Evolutionary conservation across 1,140 invertebrate genomes (phyloP).

Genomic region (Bombus sibiricus): DNA sequence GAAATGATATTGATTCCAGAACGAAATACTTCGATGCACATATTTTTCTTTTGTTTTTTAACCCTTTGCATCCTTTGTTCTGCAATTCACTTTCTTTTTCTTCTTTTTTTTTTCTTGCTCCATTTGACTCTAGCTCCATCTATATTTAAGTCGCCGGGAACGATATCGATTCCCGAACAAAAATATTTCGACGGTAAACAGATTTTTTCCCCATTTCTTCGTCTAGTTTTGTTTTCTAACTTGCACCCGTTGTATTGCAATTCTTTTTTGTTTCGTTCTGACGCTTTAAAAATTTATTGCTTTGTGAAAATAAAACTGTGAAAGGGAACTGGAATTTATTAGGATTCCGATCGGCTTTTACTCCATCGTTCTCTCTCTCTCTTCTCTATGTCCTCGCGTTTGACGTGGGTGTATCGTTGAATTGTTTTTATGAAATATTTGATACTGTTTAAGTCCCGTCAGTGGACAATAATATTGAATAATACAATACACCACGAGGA

Average conservation of each 20-base stretch:
- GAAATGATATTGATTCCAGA: conserved; percentile 26
- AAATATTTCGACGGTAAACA: conserved; percentile 27
- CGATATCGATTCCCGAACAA: too few species aligned
- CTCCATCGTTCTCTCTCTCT: background rate
- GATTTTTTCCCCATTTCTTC: background rate
- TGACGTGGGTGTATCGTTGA: background rate
- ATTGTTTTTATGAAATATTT: background rate
- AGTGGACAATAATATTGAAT: background rate
- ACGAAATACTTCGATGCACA: conserved; percentile 12
- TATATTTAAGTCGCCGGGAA: too few species aligned
- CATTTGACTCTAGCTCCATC: too few species aligned
- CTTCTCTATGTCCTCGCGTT: background rate
- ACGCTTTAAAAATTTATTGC: conserved; percentile 1
- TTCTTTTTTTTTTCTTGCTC: background rate
- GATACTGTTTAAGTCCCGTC: background rate
- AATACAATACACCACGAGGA: background rate
- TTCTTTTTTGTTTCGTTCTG: background rate
- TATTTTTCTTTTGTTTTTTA: background rate
- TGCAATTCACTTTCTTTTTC: background rate
- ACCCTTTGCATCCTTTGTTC: too few species aligned
- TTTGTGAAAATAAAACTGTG: background rate
- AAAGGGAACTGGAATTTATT: conserved; percentile 16
- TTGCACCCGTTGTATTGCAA: background rate
- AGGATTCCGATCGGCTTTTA: background rate
- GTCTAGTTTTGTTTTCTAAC: background rate